phyloP scores from a whole-genome alignment of 2,113 vertebrate genomes.

The Megaceryle torquata region DNA sequence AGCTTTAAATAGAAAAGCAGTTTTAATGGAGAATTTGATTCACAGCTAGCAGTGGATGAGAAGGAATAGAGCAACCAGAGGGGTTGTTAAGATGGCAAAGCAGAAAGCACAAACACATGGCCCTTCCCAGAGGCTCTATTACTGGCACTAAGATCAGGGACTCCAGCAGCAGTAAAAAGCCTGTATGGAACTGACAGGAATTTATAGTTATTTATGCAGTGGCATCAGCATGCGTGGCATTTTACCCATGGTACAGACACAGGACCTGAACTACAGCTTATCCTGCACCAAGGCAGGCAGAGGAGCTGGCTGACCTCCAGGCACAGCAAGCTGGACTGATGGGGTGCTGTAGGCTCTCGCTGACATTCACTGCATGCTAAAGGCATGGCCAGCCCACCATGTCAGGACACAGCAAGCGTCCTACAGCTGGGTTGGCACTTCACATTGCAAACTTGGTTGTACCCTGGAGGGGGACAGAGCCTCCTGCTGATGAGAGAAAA shows the following conservation, averaged over 20 bases:
- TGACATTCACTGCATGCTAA: not conserved
- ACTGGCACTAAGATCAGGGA: not conserved
- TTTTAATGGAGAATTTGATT: not conserved
- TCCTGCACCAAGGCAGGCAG: not conserved
- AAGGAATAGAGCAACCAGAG: not conserved
- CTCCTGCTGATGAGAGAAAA: not conserved
- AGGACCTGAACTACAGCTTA: not conserved
- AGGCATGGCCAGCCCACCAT: not conserved
- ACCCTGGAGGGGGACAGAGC: not conserved
- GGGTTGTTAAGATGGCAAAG: not conserved
- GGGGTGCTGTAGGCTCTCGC: not conserved
- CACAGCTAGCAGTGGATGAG: not conserved
- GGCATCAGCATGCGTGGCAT: not conserved
- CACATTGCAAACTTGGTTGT: not conserved
- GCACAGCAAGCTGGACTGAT: not conserved
- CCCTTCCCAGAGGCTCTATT: not conserved
- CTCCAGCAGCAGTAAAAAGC: not conserved
- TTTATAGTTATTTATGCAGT: not conserved
- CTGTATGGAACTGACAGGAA: not conserved
- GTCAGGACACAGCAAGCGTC: not conserved
- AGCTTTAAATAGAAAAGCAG: not conserved
- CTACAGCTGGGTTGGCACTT: not conserved
- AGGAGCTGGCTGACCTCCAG: not conserved
- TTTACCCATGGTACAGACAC: not conserved
- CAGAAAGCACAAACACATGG: rapidly evolving